These are phyloP conservation scores for Paramormyrops kingsleyae DNA, from an alignment of 2,113 vertebrate species.

Conservation along the genomic window DNA sequence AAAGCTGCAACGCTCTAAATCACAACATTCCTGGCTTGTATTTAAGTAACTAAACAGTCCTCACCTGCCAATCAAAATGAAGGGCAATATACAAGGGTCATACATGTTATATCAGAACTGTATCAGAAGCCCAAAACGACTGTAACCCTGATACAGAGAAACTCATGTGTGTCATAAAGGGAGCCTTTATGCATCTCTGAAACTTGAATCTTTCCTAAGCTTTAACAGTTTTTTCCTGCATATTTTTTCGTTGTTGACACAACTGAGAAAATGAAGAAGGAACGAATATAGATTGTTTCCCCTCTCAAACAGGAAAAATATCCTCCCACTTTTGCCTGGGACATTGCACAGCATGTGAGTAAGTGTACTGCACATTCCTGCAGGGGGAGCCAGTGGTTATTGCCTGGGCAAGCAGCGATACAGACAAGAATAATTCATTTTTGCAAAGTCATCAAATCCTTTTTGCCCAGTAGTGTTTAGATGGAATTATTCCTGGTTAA, in stretches of 20 bases:
- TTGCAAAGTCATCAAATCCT: background rate
- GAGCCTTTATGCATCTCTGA: background rate
- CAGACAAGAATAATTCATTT: background rate
- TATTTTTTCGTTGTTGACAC: background rate
- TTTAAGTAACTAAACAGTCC: background rate
- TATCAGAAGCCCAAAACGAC: background rate
- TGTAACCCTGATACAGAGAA: background rate
- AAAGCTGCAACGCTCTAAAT: background rate
- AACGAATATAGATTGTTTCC: background rate
- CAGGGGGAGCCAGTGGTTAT: background rate
- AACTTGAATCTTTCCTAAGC: background rate
- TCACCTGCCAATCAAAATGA: background rate
- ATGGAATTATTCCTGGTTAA: background rate
- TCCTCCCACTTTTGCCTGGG: background rate
- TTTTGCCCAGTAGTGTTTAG: background rate
- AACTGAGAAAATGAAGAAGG: constrained; percentile 2
- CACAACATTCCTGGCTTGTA: background rate
- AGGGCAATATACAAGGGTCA: background rate
- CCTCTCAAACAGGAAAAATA: background rate
- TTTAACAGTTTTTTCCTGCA: background rate
- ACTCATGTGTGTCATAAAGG: background rate
- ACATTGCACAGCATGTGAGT: background rate
- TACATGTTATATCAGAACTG: background rate
- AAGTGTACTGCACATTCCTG: background rate
- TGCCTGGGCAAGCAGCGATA: background rate